Conservation (phyloP, 1,140 invertebrate species). For the Drosophila malerkotliana region DNA sequence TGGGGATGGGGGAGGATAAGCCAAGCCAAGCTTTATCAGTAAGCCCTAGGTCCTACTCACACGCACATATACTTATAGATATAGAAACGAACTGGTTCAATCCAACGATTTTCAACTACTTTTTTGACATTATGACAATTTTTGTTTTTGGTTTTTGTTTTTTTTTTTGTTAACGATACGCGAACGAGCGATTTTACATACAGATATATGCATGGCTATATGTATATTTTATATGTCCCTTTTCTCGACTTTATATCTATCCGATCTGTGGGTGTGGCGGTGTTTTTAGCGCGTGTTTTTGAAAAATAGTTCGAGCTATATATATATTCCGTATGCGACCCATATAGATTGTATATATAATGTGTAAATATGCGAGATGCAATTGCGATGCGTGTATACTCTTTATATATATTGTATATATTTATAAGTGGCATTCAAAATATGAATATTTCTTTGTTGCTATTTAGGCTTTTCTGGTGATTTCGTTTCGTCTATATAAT, state of each 20-base stretch:
- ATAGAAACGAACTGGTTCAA: constrained; percentile 39
- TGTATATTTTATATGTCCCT: constrained; percentile 5
- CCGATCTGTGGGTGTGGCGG: constrained; percentile 22
- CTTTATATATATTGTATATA: constrained; percentile 45
- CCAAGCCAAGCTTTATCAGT: constrained; percentile 37
- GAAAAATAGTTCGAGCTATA: constrained; percentile 39
- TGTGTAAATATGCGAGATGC: constrained; percentile 69
- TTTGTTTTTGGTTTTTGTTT: not conserved
- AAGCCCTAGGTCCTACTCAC: constrained; percentile 40
- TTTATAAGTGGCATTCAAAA: constrained; percentile 70
- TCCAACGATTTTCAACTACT: constrained; percentile 52
- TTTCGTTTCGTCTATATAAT: constrained; percentile 65
- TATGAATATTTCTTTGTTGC: constrained; percentile 68
- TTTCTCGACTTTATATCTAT: constrained; percentile 5
- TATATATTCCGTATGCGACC: constrained; percentile 30
- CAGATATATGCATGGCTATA: constrained; percentile 33
- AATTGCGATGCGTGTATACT: constrained; percentile 61
- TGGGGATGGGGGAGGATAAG: constrained; percentile 5
- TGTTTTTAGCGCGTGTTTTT: constrained; percentile 26
- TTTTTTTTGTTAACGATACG: constrained; percentile 13
- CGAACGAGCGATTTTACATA: constrained; percentile 37
- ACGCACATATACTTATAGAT: constrained; percentile 46
- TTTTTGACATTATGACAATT: constrained; percentile 40
- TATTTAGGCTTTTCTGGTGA: constrained; percentile 78
- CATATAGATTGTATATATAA: constrained; percentile 29